phyloP scores from a whole-genome alignment of 2,113 vertebrate species.

The Macaca mulatta region DNA sequence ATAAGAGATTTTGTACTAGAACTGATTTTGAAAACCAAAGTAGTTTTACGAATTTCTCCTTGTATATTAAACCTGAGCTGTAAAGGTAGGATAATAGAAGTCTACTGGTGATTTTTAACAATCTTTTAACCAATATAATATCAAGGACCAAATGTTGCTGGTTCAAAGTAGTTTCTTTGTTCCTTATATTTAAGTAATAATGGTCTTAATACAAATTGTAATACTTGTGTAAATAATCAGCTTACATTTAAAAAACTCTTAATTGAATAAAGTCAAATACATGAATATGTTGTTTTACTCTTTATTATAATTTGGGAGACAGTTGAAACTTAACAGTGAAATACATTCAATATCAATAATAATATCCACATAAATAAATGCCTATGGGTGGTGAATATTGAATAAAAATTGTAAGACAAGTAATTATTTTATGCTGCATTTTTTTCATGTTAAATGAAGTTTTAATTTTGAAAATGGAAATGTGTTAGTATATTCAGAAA shows the following conservation, averaged over 20 bases:
- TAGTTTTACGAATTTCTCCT: background rate
- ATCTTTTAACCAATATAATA: slow-evolving; percentile 35
- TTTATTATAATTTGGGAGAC: slow-evolving; percentile 46
- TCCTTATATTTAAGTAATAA: slow-evolving; percentile 49
- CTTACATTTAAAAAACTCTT: slow-evolving; percentile 48
- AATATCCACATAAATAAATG: slow-evolving; percentile 58
- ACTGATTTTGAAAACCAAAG: slow-evolving; percentile 33
- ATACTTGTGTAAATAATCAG: slow-evolving; percentile 56
- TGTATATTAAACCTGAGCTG: background rate
- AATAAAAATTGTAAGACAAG: slow-evolving; percentile 50
- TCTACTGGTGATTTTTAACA: background rate
- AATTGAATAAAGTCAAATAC: slow-evolving; percentile 50
- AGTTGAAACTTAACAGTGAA: slow-evolving; percentile 57
- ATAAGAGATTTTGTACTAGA: background rate
- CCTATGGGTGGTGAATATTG: slow-evolving; percentile 29
- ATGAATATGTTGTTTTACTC: slow-evolving; percentile 45
- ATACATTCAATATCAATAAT: slow-evolving; percentile 60
- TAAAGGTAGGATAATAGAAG: background rate
- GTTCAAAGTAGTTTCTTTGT: slow-evolving; percentile 58
- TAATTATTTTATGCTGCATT: slow-evolving; percentile 59
- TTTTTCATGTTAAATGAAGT: slow-evolving; percentile 60
- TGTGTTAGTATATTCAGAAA: slow-evolving; percentile 52
- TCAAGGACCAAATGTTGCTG: slow-evolving; percentile 28
- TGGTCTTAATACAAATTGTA: slow-evolving; percentile 29
- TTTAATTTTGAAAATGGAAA: slow-evolving; percentile 57